phyloP scores from a whole-genome alignment of 2,888 invertebrate genomes.

The Peribatodes rhomboidaria region DNA sequence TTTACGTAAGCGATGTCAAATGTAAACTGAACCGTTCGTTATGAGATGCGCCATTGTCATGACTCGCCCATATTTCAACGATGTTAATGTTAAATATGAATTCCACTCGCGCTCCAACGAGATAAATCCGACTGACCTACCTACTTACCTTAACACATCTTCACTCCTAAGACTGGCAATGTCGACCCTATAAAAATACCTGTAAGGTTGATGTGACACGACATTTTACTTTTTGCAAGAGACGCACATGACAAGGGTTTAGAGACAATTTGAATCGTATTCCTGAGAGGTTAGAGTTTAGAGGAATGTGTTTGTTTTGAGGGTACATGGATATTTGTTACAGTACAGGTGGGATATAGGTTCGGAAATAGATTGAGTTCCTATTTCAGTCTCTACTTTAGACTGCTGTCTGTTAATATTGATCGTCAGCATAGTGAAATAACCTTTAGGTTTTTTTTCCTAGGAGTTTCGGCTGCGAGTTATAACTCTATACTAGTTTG shows the following conservation, averaged over 20 bases:
- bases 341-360: conserved; percentile 38
- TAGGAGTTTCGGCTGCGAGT: neutral
- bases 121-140: conserved; percentile 35
- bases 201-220: conserved; percentile 14
- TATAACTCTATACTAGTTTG: neutral
- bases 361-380: conserved; percentile 49
- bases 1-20: neutral
- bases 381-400: conserved; percentile 33
- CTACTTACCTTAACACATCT: conserved; percentile 23
- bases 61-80: conserved; percentile 25
- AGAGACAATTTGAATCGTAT: conserved; percentile 24
- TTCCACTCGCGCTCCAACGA: conserved; percentile 29
- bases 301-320: conserved; percentile 12
- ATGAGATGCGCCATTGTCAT: conserved; percentile 17
- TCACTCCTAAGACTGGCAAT: conserved; percentile 8
- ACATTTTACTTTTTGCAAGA: neutral
- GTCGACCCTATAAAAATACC: neutral
- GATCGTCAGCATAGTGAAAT: too few species aligned
- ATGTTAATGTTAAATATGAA: conserved; percentile 37
- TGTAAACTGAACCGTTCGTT: conserved; percentile 14
- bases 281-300: conserved; percentile 18
- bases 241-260: conserved; percentile 4
- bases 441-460: neutral
- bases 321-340: conserved; percentile 33
- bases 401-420: neutral